Conservation (phyloP, 2,797 vertebrate species). For the Eulemur rubriventer region DNA sequence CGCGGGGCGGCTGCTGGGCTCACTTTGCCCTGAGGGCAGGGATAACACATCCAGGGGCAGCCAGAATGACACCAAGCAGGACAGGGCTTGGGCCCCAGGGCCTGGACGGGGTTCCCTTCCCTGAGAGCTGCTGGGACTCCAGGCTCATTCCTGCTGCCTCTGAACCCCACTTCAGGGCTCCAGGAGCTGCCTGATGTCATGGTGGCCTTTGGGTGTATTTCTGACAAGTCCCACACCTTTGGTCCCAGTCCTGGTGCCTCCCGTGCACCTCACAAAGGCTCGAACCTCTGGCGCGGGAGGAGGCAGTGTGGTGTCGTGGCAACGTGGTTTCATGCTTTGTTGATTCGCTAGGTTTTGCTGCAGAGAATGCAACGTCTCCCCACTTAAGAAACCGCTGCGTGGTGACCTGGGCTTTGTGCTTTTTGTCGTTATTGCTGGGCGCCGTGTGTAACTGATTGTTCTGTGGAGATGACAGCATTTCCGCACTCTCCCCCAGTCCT, state of each 20-base stretch:
- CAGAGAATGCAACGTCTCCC: neutral
- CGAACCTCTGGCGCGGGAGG: neutral
- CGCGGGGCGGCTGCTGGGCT: neutral
- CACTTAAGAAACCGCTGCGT: neutral
- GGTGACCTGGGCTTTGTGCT: neutral
- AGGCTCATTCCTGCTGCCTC: neutral
- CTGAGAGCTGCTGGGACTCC: neutral
- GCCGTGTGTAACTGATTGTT: neutral
- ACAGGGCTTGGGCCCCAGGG: neutral
- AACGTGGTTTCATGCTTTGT: neutral
- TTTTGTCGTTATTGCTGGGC: neutral
- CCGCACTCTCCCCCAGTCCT: rapidly evolving
- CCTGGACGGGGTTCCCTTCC: too few relatives aligned
- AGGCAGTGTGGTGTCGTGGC: rapidly evolving
- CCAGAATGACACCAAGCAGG: neutral
- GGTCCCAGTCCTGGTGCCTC: rapidly evolving
- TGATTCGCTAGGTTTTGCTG: neutral
- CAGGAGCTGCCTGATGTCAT: neutral
- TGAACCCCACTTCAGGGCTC: neutral
- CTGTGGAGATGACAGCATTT: neutral
- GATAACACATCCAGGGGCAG: neutral
- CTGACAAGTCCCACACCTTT: neutral
- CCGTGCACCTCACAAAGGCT: too few relatives aligned
- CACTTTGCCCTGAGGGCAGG: neutral
- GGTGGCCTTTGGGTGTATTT: neutral